Conservation (phyloP, 2,113 vertebrate species). For the Podocnemis expansa region DNA sequence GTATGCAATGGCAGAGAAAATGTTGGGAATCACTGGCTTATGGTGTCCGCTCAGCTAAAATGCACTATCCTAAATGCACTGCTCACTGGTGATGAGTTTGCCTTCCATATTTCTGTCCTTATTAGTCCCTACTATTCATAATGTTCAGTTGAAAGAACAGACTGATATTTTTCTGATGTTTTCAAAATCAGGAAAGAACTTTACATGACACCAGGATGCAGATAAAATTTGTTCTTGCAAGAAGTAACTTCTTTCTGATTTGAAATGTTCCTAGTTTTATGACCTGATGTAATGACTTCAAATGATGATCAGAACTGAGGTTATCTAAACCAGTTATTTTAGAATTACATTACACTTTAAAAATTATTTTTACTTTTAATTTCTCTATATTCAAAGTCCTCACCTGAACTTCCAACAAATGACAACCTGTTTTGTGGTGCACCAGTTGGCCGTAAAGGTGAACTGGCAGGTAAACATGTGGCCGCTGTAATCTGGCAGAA, state of each 20-base stretch:
- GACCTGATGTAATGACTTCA: neutral
- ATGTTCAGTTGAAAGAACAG: neutral
- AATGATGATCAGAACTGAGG: neutral
- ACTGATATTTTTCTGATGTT: neutral
- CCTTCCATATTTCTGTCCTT: neutral
- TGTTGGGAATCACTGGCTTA: too few species aligned
- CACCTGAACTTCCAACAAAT: constrained; percentile 96
- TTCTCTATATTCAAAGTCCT: neutral
- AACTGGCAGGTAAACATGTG: constrained; percentile 95
- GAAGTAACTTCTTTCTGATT: neutral
- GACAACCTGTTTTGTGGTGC: constrained; percentile 97
- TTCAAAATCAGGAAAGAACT: neutral
- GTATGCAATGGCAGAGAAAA: too few species aligned
- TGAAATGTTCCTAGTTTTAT: neutral
- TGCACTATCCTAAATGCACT: neutral
- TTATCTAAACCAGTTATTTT: neutral
- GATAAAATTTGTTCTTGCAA: neutral
- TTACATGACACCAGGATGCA: neutral
- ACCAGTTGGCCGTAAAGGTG: constrained; percentile 98
- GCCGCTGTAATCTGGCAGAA: constrained; percentile 90
- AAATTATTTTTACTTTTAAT: neutral
- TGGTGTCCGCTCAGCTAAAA: neutral
- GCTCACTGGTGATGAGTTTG: neutral
- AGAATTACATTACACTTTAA: neutral
- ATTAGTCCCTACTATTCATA: neutral